These are phyloP conservation scores for Lytechinus pictus DNA, from an alignment of 35 echinoderm and acorn worm species.

Conservation along the genomic window DNA sequence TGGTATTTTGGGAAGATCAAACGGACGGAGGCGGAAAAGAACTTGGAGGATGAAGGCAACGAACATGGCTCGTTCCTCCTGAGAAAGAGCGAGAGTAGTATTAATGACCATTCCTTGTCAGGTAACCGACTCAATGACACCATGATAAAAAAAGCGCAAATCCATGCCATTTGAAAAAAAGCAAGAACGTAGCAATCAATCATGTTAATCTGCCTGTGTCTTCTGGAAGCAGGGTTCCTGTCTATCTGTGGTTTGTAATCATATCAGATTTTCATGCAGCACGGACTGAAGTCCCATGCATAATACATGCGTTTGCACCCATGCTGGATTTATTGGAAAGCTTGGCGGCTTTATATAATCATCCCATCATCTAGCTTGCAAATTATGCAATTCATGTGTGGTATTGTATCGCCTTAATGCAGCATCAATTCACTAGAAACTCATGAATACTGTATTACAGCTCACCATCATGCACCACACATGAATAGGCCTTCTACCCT, in stretches of 20 bases:
- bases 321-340: neutral
- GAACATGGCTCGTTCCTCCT: neutral
- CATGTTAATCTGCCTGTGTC: neutral
- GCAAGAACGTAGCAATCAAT: neutral
- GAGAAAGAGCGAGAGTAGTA: neutral
- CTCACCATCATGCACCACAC: too few relatives aligned
- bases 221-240: neutral
- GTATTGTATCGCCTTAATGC: neutral
- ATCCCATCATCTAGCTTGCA: neutral
- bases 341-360: neutral
- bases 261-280: neutral
- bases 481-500: too few relatives aligned
- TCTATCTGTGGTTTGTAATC: neutral
- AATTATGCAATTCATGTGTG: neutral
- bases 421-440: neutral
- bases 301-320: neutral
- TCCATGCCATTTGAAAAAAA: neutral
- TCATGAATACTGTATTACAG: too few relatives aligned
- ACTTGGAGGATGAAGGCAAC: slow-evolving; percentile 18
- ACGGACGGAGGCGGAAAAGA: slow-evolving; percentile 90
- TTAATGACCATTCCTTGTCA: neutral
- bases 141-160: neutral
- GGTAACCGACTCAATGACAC: neutral
- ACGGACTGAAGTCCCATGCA: neutral
- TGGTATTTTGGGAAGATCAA: slow-evolving; percentile 95